A percentile compares a stretch with the other conserved stretches of the same genome.
phyloP scores from a whole-genome alignment of 2,888 invertebrate genomes.

The Zygothrica quintamaculata region DNA sequence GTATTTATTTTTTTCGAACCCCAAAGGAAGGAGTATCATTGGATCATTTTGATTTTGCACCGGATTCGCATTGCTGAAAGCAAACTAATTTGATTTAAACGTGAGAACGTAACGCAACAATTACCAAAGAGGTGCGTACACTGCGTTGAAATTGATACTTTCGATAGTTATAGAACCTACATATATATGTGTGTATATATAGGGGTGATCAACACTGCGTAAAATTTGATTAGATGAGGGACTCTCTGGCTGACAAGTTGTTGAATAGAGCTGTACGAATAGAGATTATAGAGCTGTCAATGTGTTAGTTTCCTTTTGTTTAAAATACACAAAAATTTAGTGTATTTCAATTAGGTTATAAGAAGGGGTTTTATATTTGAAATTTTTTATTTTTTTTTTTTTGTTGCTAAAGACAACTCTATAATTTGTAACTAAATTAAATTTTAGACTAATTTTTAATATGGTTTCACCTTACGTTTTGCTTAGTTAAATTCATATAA shows the following conservation, averaged over 20 bases:
- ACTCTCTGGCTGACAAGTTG: constrained; percentile 19
- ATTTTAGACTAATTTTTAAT: too few relatives aligned
- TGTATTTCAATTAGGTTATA: too few relatives aligned
- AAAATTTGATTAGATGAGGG: constrained; percentile 44
- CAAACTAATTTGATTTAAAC: constrained; percentile 53
- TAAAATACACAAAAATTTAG: too few relatives aligned
- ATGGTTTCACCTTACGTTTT: too few relatives aligned
- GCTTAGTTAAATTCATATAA: too few relatives aligned
- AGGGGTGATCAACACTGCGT: constrained; percentile 54
- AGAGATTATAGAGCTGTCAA: too few relatives aligned
- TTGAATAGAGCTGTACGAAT: constrained; percentile 40
- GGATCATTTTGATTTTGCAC: constrained; percentile 22
- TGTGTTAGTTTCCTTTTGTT: not conserved
- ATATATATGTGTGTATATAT: not conserved
- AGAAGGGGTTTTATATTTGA: too few relatives aligned
- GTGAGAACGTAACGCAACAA: constrained; percentile 56
- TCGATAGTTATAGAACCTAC: constrained; percentile 3
- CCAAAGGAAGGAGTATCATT: not conserved
- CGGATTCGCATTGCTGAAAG: constrained; percentile 34
- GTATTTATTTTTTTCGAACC: not conserved
- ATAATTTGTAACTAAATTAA: too few relatives aligned
- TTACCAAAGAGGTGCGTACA: constrained; percentile 48
- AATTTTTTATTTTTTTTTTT: too few relatives aligned
- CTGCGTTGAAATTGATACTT: constrained; percentile 41
- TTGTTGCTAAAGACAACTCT: too few relatives aligned